Evolutionary conservation across 2,888 invertebrate genomes (phyloP).

Genomic region (Laspeyria flexula): DNA sequence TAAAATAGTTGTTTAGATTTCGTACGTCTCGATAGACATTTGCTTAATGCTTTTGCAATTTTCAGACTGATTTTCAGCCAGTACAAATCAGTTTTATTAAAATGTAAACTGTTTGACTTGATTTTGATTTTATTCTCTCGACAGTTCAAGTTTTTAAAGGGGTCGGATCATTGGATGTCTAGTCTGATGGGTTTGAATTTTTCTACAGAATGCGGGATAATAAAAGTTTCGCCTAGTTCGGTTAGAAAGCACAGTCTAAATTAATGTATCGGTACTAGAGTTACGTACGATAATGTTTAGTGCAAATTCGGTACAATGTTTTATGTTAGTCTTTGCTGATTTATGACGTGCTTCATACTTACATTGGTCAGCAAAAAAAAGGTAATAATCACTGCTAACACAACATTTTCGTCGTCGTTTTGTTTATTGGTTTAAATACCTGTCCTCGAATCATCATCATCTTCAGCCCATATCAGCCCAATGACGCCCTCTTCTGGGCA

Average conservation of each 20-base stretch:
- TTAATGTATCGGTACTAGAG: background rate
- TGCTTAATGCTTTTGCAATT: background rate
- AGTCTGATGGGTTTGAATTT: slow-evolving; percentile 1
- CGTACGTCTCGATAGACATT: too few species aligned
- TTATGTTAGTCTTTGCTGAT: background rate
- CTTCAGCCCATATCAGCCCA: too few species aligned
- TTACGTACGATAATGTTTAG: too few species aligned
- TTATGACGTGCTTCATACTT: background rate
- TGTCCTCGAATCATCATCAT: too few species aligned
- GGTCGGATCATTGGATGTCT: slow-evolving; percentile 5
- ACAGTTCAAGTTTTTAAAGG: slow-evolving; percentile 1
- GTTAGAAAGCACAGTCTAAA: background rate
- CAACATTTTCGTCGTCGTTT: too few species aligned
- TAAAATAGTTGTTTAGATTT: too few species aligned
- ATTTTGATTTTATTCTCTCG: slow-evolving; percentile 5
- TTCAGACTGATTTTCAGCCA: background rate
- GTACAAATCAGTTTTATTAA: background rate
- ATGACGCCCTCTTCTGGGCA: too few species aligned
- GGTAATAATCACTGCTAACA: too few species aligned
- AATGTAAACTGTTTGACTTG: slow-evolving; percentile 3
- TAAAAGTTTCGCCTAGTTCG: slow-evolving; percentile 1
- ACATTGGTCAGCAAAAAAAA: background rate
- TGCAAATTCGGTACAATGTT: background rate
- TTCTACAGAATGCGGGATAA: background rate
- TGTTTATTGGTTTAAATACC: too few species aligned